Evolutionary conservation across 2,797 vertebrate genomes (phyloP), one percentile per base, ranked within the genome.

Genomic region (Gouania willdenowi): DNA sequence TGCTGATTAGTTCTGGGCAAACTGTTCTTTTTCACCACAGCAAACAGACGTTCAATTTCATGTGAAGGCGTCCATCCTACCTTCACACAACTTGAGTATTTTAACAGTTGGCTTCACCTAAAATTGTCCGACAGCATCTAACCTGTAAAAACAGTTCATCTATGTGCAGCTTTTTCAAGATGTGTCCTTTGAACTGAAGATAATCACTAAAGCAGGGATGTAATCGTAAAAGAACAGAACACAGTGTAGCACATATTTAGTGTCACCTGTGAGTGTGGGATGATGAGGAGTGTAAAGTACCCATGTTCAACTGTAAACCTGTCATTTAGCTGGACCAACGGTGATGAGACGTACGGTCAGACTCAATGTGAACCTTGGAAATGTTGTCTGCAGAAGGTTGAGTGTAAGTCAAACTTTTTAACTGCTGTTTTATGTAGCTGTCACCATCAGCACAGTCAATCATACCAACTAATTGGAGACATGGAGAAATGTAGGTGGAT

Each of bases 1-100:
- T 88, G 77, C 85, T 89, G 88, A 87, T 82, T 80, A 72, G 75
- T 76, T 73, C 66, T 79, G 88, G 88, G 90, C 90, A 92, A 92
- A 89, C 82, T n/a, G n/a, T n/a, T n/a, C n/a, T n/a, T n/a, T n/a
- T n/a, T n/a, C n/a, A n/a, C n/a, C n/a, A n/a, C n/a, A n/a, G n/a
- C 83, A 91, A 92, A 92, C 85, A 90, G 87, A 89, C 89, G 91
- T 87, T 88, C 90, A 92, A 89, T 91, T 79, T 90, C 84, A 90
- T 80, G 83, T 82, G 82, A 64, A n/a, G n/a, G n/a, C n/a, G n/a
- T n/a, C n/a, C n/a, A n/a, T n/a, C n/a, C n/a, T n/a, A n/a, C n/a
- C n/a, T n/a, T n/a, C n/a, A n/a, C n/a, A n/a, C n/a, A n/a, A n/a
- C n/a, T n/a, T n/a, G n/a, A n/a, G n/a, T n/a, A n/a, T n/a, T n/a